Evolutionary conservation across 2,888 invertebrate species (phyloP), one percentile per base, ranked within the genome.

Genomic region (Andrena camellia): DNA sequence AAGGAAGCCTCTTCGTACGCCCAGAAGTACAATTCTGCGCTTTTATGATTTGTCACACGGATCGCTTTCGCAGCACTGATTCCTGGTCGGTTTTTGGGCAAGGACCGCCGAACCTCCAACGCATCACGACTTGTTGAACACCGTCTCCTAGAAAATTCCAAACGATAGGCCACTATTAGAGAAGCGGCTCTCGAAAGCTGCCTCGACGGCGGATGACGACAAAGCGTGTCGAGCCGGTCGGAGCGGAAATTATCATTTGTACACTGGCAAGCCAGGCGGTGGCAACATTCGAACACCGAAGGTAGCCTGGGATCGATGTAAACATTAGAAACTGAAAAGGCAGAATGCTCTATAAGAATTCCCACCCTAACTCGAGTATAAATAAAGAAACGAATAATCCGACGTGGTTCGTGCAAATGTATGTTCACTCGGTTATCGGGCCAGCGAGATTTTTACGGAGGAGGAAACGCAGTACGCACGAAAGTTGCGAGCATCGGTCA

Each of bases 81-180:
- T 92, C 91, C 89, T 90, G 90, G 89, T 93, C 92, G 91, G 92
- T 93, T 92, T 92, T 92, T 86, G 90, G 89, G 87, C 90, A 92
- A 89, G 91, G 90, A 93, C 91, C 92, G 91, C 90, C 91, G 88
- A 93, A 93, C 92, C 93, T 93, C 93, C 93, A 93, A 94, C 86
- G 88, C 94, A 94, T 94, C 94, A 94, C 94, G 94, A 89, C 83
- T 90, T 70, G 75, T 90, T 91, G 82, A 89, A 89, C 86, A 86
- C 91, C 90, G 90, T 92, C 93, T 91, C 91, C 93, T 93, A 0
- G 87, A 31, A 92, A 92, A 35, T 48, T 62, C 8, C 1, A 50
- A 72, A 68, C 0, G 68, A 31, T 17, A 63, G 26, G 8, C 7
- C 2, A 31, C 42, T 33, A 48, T 31, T 33, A 48, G 5, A 62